phyloP scores from a whole-genome alignment of 2,113 vertebrate genomes.

The Scartelaos histophorus region DNA sequence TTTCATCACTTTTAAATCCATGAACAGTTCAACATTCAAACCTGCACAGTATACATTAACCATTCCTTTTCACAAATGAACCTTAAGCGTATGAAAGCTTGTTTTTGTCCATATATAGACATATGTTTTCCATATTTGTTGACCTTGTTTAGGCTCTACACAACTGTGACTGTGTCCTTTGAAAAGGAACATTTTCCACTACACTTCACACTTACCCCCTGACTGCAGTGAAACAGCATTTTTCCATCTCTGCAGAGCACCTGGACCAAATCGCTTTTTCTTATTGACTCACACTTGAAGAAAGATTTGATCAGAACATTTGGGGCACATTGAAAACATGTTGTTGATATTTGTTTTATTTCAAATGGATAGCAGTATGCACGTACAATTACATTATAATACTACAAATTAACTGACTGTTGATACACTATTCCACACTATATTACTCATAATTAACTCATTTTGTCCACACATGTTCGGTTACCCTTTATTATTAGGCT shows the following conservation, averaged over 20 bases:
- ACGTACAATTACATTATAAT: no score
- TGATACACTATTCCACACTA: no score
- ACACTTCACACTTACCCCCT: background rate
- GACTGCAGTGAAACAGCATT: background rate
- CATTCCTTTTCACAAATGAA: background rate
- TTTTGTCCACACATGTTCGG: no score
- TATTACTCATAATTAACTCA: no score
- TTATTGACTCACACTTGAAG: background rate
- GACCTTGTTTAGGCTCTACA: background rate
- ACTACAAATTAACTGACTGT: no score
- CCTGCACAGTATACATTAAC: background rate
- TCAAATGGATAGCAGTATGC: conserved; percentile 29
- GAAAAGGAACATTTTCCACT: background rate
- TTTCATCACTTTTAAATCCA: no score
- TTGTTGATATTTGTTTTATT: conserved; percentile 40
- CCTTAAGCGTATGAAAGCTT: background rate
- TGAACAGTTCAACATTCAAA: background rate
- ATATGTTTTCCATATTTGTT: conserved; percentile 1
- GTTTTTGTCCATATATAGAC: background rate
- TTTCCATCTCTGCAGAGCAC: background rate
- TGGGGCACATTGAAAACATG: conserved; percentile 6
- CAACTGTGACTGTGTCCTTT: conserved; percentile 7
- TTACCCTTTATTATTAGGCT: no score
- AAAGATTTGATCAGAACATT: conserved; percentile 4
- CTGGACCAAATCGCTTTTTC: background rate